Conservation (phyloP, 2,888 invertebrate species). For the Orthosia cruda region DNA sequence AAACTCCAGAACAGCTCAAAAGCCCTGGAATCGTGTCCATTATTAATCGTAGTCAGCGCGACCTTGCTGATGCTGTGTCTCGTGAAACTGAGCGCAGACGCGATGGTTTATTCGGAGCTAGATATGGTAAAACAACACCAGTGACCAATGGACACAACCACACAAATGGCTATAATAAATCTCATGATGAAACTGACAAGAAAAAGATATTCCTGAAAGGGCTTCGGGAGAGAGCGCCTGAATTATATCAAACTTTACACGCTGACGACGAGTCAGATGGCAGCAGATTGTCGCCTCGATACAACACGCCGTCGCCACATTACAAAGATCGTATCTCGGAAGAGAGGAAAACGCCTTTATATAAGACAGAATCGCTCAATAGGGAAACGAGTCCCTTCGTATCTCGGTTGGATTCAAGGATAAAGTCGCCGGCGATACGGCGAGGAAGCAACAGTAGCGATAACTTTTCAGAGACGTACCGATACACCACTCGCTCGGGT, state of each 20-base stretch:
- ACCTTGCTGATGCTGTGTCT: slow-evolving; percentile 93
- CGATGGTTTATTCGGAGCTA: slow-evolving; percentile 91
- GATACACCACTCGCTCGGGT: slow-evolving; percentile 93
- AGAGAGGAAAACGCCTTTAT: slow-evolving; percentile 86
- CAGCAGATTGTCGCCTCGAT: slow-evolving; percentile 87
- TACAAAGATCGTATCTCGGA: slow-evolving; percentile 89
- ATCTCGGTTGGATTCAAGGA: slow-evolving; percentile 86
- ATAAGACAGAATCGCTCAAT: slow-evolving; percentile 89
- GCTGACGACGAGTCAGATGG: slow-evolving; percentile 92
- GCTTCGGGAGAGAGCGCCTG: slow-evolving; percentile 94
- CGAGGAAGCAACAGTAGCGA: slow-evolving; percentile 94
- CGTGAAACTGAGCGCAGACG: slow-evolving; percentile 90
- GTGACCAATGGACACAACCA: slow-evolving; percentile 88
- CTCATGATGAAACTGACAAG: slow-evolving; percentile 91
- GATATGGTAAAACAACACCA: slow-evolving; percentile 91
- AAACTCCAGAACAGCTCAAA: slow-evolving; percentile 94
- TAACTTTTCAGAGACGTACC: slow-evolving; percentile 94
- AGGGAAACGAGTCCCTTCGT: slow-evolving; percentile 89
- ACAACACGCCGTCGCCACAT: slow-evolving; percentile 88
- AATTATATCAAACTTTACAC: slow-evolving; percentile 94
- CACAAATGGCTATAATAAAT: slow-evolving; percentile 87
- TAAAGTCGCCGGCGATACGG: slow-evolving; percentile 90
- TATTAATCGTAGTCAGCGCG: slow-evolving; percentile 96
- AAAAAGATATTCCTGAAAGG: slow-evolving; percentile 94
- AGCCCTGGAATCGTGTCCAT: slow-evolving; percentile 97